These are phyloP conservation scores for Gorsachius magnificus DNA, from an alignment of 2,797 vertebrate species.

Conservation along the genomic window DNA sequence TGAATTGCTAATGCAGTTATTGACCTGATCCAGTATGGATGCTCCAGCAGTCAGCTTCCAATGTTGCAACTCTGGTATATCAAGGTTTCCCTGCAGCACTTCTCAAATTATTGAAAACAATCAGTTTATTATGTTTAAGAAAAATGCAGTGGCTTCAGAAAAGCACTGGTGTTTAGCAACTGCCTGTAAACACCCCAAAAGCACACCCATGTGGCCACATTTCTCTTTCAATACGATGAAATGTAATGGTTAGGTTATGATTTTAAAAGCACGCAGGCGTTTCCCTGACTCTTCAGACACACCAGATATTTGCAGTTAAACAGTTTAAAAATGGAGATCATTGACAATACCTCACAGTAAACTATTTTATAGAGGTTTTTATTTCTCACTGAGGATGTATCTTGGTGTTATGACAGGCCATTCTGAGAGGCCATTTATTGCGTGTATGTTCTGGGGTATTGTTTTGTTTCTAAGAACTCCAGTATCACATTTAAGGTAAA, in stretches of 20 bases:
- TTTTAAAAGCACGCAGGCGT: neutral
- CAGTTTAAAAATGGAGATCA: neutral
- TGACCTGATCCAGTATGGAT: neutral
- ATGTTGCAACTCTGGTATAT: neutral
- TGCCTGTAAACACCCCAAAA: neutral
- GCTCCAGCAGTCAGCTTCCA: neutral
- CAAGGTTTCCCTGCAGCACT: neutral
- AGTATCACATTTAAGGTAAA: neutral
- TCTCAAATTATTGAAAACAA: neutral
- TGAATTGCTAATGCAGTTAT: neutral
- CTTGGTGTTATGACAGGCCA: neutral
- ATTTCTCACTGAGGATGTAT: neutral
- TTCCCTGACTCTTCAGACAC: neutral
- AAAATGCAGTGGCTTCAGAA: neutral
- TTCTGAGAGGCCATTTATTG: neutral
- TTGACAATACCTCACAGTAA: neutral
- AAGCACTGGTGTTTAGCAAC: neutral
- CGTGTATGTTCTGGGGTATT: neutral
- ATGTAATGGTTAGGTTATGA: neutral
- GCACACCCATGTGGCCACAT: neutral
- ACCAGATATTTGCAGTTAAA: neutral
- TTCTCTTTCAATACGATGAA: neutral
- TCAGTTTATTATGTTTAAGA: neutral
- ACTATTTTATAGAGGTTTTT: neutral
- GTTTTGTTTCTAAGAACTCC: neutral